Conservation (phyloP, 2,113 vertebrate genomes). For the Marmota monax region DNA sequence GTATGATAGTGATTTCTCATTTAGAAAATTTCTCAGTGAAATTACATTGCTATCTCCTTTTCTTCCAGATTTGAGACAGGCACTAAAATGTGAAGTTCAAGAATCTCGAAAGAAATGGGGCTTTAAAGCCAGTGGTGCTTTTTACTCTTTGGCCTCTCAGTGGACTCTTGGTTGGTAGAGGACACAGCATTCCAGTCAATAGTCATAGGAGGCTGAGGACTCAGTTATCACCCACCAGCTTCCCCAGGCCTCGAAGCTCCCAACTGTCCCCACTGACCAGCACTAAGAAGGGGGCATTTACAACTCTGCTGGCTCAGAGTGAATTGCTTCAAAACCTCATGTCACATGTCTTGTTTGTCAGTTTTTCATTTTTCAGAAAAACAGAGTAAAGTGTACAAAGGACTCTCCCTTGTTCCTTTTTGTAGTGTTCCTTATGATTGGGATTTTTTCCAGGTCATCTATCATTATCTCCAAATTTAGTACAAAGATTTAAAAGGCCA, state of each 20-base stretch:
- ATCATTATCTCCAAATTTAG: background rate
- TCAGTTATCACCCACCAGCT: fast-evolving
- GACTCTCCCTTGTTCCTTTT: background rate
- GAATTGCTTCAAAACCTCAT: background rate
- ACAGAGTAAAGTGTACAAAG: background rate
- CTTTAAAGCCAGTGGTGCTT: background rate
- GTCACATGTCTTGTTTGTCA: background rate
- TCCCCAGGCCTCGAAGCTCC: background rate
- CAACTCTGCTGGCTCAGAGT: background rate
- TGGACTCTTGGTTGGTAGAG: background rate
- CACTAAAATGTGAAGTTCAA: background rate
- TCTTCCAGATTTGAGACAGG: background rate
- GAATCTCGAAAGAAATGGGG: background rate
- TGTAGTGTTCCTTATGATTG: background rate
- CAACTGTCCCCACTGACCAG: background rate
- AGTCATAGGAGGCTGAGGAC: background rate
- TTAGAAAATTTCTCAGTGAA: background rate
- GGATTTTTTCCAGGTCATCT: background rate
- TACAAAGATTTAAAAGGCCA: background rate
- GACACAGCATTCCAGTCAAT: background rate
- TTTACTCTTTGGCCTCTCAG: background rate
- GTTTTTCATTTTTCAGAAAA: constrained; percentile 30
- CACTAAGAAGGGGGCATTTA: background rate
- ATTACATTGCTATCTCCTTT: background rate
- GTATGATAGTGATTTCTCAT: background rate